Conservation (phyloP, 2,797 vertebrate species). For the Neostethus bicornis region DNA sequence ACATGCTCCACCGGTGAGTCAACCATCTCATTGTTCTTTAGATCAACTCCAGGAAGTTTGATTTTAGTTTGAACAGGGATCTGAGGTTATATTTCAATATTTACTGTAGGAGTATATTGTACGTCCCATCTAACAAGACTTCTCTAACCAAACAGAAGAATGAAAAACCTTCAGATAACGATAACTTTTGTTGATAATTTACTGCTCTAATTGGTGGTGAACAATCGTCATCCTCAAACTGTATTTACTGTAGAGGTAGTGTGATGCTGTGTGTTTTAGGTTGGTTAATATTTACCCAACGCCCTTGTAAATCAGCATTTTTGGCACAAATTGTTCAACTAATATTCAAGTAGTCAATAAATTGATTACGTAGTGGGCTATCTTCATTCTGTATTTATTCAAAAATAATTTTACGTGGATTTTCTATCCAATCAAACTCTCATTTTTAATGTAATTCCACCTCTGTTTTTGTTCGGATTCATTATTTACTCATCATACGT, state of each 20-base stretch:
- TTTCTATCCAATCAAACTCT: too few species aligned
- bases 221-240: background rate
- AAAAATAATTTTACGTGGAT: too few species aligned
- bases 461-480: too few species aligned
- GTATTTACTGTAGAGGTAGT: background rate
- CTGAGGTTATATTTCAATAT: background rate
- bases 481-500: too few species aligned
- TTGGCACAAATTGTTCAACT: too few species aligned
- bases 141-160: background rate
- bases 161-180: background rate
- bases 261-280: background rate
- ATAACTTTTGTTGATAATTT: background rate
- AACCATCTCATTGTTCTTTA: conserved; percentile 1
- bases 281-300: background rate
- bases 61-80: background rate
- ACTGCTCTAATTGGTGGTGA: too few species aligned
- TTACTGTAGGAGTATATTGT: background rate
- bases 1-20: conserved; percentile 58
- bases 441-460: too few species aligned
- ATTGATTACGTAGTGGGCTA: too few species aligned
- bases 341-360: too few species aligned
- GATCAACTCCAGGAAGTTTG: background rate
- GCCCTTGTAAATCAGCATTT: too few species aligned
- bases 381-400: too few species aligned
- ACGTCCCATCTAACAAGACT: background rate